Base-by-base conservation (phyloP, 2,113 vertebrate genomes). In the Perca fluviatilis region DNA sequence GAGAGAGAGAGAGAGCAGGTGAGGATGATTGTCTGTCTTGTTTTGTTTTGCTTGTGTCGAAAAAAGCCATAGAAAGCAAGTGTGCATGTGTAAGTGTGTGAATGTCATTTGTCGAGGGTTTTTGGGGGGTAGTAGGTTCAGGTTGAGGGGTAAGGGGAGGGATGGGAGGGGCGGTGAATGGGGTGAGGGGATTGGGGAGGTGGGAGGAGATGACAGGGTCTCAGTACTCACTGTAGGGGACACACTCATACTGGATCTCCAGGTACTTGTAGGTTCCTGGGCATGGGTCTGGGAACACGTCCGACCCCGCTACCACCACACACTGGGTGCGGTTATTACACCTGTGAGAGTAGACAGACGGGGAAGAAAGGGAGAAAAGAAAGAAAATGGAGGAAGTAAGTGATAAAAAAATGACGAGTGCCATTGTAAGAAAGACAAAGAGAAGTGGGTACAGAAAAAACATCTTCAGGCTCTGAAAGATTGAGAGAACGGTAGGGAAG, bases 211-310 rank as follows among this genome's bases (percentile, higher is more conserved):
- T 71, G 83, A 78, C 57, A 36, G 77, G 80, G 66, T 84, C 56
- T 88, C 15, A 49, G 90, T 94, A 98, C 97, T 98, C 96, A 98
- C 97, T 98, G 96, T 98, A 98, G 87, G 97, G 97, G 78, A 98
- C 97, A 94, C 97, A 98, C 95, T 98, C 97, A 89, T 98, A 98
- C 93, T 97, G 97, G 94, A 98, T 97, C 95, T 98, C 97, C 95
- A 98, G 93, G 91, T 97, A 98, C 94, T 98, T 98, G 96, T 98
- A 98, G 90, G 97, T 98, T 80, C 97, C 97, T 0, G 97, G 97
- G 89, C 97, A 98, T 51, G 97, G 97, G 89, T 98, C 97, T 0
- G 97, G 97, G 84, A 98, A 98, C 71, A 97, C 97, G 0, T 98
- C 97, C 0, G 97, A 97, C 69, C 97, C 97, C 0, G 97, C 97